These are phyloP conservation scores for Sebastes hubbsi DNA, from an alignment of 2,797 vertebrate species.

Conservation along the genomic window DNA sequence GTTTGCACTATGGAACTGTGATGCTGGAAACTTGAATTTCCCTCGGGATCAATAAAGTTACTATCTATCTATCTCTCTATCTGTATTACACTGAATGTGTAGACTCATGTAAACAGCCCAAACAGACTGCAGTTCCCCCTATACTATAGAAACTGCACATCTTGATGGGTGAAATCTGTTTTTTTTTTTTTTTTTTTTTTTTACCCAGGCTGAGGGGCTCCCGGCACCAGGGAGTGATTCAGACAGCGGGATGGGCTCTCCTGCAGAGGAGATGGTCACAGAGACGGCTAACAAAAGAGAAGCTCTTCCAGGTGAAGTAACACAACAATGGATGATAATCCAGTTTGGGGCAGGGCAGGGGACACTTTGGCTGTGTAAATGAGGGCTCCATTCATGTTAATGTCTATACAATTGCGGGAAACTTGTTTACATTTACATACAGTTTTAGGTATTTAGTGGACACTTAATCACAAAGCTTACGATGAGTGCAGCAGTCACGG, in stretches of 20 bases:
- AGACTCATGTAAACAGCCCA: not conserved
- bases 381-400: not conserved
- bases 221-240: constrained; percentile 72
- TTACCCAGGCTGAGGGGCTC: constrained; percentile 60
- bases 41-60: too few relatives aligned
- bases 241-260: constrained; percentile 85
- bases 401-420: not conserved
- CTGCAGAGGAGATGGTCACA: constrained; percentile 58
- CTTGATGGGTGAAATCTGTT: not conserved
- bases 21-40: too few relatives aligned
- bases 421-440: not conserved
- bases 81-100: not conserved
- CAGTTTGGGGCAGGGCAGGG: not conserved
- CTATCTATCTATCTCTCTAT: too few relatives aligned
- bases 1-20: too few relatives aligned
- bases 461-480: not conserved
- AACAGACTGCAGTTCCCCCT: not conserved
- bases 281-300: constrained; percentile 19
- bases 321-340: not conserved
- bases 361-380: not conserved
- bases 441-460: not conserved
- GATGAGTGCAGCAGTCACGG: not conserved
- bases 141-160: not conserved
- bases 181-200: not conserved
- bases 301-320: constrained; percentile 67